Evolutionary conservation across 2,888 invertebrate species (phyloP).

Genomic region (Cryptus viduatorius): DNA sequence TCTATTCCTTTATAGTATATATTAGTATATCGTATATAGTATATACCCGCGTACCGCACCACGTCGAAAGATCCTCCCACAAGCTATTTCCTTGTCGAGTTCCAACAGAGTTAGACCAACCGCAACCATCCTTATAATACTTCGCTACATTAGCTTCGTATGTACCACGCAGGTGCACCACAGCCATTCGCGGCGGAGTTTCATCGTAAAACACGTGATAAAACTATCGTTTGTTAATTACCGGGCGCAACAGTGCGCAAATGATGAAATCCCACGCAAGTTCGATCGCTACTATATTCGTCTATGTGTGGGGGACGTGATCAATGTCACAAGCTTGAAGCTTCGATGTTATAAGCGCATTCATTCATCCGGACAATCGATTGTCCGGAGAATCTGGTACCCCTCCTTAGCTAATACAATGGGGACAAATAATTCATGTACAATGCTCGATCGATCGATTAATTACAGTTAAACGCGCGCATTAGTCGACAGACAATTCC

Average conservation of each 20-base stretch:
- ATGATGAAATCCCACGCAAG: constrained; percentile 57
- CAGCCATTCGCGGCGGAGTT: constrained; percentile 2
- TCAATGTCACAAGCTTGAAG: constrained; percentile 42
- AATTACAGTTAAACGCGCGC: too few species aligned
- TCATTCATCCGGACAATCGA: not conserved
- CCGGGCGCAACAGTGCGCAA: constrained; percentile 46
- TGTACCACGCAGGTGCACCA: constrained; percentile 55
- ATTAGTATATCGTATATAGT: not conserved
- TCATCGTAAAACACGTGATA: constrained; percentile 44
- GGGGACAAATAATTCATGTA: constrained; percentile 51
- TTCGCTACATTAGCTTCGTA: constrained; percentile 28
- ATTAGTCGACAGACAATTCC: too few species aligned
- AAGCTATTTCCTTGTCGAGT: constrained; percentile 60
- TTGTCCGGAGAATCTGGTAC: not conserved
- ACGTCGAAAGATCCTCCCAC: constrained; percentile 57
- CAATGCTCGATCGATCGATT: not conserved
- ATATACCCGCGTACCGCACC: constrained; percentile 1
- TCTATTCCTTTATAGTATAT: constrained; percentile 25
- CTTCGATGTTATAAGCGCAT: constrained; percentile 5
- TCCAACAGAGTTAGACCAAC: constrained; percentile 57
- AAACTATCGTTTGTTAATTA: constrained; percentile 56
- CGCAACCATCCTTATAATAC: constrained; percentile 59
- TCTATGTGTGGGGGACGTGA: constrained; percentile 59
- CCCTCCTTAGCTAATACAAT: constrained; percentile 11
- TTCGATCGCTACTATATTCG: constrained; percentile 52